Evolutionary conservation across 2,888 invertebrate species (phyloP), one percentile per base, ranked within the genome.

Genomic region (Eilema caniola): DNA sequence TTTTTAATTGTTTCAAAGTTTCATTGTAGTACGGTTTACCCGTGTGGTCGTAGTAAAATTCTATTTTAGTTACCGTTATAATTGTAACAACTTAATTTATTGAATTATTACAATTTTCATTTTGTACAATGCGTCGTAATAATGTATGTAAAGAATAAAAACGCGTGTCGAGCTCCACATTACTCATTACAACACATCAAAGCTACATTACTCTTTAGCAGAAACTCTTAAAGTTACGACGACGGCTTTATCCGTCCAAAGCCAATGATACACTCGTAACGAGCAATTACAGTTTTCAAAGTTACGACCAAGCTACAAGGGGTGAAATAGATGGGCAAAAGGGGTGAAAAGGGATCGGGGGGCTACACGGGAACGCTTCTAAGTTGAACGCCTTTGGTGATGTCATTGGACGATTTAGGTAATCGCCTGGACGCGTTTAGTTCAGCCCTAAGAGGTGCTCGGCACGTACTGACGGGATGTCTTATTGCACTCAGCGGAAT

Each of bases 281-380:
- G 84, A 82, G 83, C 84, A 83, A 83, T 83, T 83, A 84, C 84
- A 76, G 83, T 83, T 84, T 73, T 76, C 76, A 83, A 79, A 82
- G 82, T 83, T 76, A 76, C 72, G 79, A 72, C 68, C 62, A 71
- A 72, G 74, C 62, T 74, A 53, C 72, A 66, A 62, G 61, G 69
- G 72, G 65, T 41, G 60, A 65, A 65, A 60, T 41, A 62, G 37
- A 60, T 33, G 61, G 61, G 63, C 28, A 25, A 41, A 60, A 53
- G 63, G 67, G 67, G 61, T n/a, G n/a, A 24, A 65, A 56, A 28
- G 47, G 67, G 60, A 47, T 56, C 7, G 24, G 20, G 56, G 70
- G 61, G 16, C 64, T 66, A 83, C 82, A 83, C 63, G 79, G 66
- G 81, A 83, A 83, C 75, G 82, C 82, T 83, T 83, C 84, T 83